Percentiles rank a stretch among this genome's conserved stretches.
Conservation (phyloP, 2,888 invertebrate species). For the Chironomus riparius region DNA sequence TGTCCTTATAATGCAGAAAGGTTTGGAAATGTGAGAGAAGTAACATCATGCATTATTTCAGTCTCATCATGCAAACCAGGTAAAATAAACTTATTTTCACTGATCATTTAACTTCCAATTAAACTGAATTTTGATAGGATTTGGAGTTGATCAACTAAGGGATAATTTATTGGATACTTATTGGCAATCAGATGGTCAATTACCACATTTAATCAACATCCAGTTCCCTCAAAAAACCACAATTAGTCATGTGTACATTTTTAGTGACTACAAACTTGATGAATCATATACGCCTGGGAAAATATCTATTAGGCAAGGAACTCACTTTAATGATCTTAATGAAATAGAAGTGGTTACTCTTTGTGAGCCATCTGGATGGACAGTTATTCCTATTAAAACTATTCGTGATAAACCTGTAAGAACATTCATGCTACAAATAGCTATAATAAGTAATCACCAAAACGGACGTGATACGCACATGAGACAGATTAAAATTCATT, state of each 20-base stretch:
- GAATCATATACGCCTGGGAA: conserved; percentile 98
- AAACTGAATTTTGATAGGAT: conserved; percentile 54
- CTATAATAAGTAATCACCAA: conserved; percentile 95
- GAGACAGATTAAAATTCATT: conserved; percentile 92
- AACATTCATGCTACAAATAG: conserved; percentile 94
- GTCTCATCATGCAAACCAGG: conserved; percentile 97
- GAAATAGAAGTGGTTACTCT: conserved; percentile 91
- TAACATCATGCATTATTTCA: conserved; percentile 90
- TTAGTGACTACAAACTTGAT: conserved; percentile 95
- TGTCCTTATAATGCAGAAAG: conserved; percentile 39
- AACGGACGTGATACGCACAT: conserved; percentile 98
- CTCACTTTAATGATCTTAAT: conserved; percentile 92
- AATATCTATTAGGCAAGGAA: conserved; percentile 86
- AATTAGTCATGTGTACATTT: conserved; percentile 90
- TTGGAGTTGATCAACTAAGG: conserved; percentile 92
- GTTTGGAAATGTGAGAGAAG: conserved; percentile 58
- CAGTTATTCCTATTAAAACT: conserved; percentile 84
- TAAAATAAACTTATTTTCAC: too few relatives aligned
- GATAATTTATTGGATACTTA: conserved; percentile 96
- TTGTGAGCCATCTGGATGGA: conserved; percentile 94
- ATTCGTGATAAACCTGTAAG: conserved; percentile 78
- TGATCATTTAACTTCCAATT: too few relatives aligned
- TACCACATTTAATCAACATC: conserved; percentile 95
- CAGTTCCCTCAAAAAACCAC: conserved; percentile 93
- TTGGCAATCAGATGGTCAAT: conserved; percentile 99